phyloP scores from a whole-genome alignment of 2,797 vertebrate species.

The Alosa sapidissima region DNA sequence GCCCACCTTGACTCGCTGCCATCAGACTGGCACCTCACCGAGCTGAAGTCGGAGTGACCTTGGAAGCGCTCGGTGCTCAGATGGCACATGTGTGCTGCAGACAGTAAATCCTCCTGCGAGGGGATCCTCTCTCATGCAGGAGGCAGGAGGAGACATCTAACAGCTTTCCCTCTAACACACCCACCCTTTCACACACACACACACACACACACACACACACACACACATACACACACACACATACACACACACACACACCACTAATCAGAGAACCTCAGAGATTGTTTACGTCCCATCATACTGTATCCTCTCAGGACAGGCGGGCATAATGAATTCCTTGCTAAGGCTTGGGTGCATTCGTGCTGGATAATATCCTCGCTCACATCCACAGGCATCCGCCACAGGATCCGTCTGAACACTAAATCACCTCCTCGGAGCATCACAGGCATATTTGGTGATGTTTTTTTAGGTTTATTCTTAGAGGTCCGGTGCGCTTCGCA shows the following conservation, averaged over 20 bases:
- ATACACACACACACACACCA: neutral
- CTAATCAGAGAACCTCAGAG: neutral
- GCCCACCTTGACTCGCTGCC: constrained; percentile 47
- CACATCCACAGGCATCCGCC: neutral
- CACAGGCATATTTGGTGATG: constrained; percentile 22
- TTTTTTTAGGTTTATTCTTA: constrained; percentile 36
- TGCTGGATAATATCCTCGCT: neutral
- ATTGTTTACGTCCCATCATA: neutral
- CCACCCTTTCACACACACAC: neutral
- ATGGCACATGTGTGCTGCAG: neutral
- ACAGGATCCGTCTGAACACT: constrained; percentile 32
- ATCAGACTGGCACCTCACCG: neutral
- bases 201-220: neutral
- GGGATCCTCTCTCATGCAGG: neutral
- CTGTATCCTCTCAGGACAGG: constrained; percentile 5
- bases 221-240: constrained; percentile 8
- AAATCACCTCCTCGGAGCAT: constrained; percentile 30
- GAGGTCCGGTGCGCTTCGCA: constrained; percentile 37
- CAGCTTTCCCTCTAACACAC: neutral
- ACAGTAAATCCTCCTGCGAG: neutral
- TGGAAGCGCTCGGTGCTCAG: constrained; percentile 32
- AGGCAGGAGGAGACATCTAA: neutral
- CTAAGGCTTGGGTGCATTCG: neutral
- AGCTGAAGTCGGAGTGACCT: constrained; percentile 52
- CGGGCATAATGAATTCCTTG: constrained; percentile 9